These are phyloP conservation scores for Sarcophaga carnaria DNA, from an alignment of 2,888 invertebrate genomes.

Conservation along the genomic window DNA sequence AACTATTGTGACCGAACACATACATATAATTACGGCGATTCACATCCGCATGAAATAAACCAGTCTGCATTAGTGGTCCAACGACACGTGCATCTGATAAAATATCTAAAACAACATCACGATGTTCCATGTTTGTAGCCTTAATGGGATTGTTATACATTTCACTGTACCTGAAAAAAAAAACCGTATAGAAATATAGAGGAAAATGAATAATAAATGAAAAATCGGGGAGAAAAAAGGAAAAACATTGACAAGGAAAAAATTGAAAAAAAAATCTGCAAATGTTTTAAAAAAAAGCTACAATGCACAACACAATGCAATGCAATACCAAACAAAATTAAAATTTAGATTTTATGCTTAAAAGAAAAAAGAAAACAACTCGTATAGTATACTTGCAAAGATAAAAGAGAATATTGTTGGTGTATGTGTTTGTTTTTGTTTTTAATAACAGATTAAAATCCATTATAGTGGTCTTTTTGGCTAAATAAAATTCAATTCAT, in stretches of 20 bases:
- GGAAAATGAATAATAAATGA: background rate
- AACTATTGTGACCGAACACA: conserved; percentile 92
- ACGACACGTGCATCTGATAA: conserved; percentile 94
- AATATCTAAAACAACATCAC: conserved; percentile 92
- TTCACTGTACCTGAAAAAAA: conserved; percentile 83
- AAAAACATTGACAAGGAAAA: conserved; percentile 17
- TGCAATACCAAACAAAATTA: background rate
- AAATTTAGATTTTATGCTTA: too few species aligned
- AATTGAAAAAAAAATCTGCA: background rate
- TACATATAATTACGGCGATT: conserved; percentile 93
- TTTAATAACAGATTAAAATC: background rate
- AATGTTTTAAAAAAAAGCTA: conserved; percentile 2
- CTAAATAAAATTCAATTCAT: background rate
- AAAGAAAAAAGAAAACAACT: background rate
- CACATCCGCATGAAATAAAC: conserved; percentile 88
- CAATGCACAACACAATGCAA: background rate
- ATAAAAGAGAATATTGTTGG: background rate
- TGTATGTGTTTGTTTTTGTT: background rate
- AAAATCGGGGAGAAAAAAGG: background rate
- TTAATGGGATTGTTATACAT: conserved; percentile 84
- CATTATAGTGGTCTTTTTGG: background rate
- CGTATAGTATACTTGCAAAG: background rate
- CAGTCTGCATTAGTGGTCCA: conserved; percentile 90
- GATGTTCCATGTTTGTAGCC: conserved; percentile 83
- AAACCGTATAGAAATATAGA: background rate